A percentile compares a stretch with the other conserved stretches of the same genome.
Conservation (phyloP, 2,797 vertebrate species). For the Phalloptychus januarius region DNA sequence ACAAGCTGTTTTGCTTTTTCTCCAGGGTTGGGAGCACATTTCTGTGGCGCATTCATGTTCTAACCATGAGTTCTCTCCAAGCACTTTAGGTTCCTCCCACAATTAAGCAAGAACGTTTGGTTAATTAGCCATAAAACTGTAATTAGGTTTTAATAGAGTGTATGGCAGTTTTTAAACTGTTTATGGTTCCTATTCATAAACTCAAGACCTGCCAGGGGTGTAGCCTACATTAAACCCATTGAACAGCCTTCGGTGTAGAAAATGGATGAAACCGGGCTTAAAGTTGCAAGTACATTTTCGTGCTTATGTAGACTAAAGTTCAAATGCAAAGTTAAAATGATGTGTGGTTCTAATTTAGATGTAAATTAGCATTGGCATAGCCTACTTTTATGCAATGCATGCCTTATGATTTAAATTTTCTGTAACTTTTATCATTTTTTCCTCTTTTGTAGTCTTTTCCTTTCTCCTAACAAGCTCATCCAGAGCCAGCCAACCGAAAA, state of each 20-base stretch:
- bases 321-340: not conserved
- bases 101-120: not conserved
- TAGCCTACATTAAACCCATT: not conserved
- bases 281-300: not conserved
- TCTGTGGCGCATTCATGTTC: not conserved
- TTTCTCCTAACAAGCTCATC: slow-evolving; percentile 23
- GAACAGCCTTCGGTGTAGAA: not conserved
- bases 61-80: not conserved
- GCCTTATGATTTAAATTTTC: slow-evolving; percentile 14
- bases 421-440: slow-evolving; percentile 17
- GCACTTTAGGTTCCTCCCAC: not conserved
- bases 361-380: slow-evolving; percentile 13
- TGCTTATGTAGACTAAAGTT: not conserved
- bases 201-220: not conserved
- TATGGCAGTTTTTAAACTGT: not conserved
- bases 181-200: not conserved
- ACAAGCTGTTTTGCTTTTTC: too few relatives aligned
- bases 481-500: slow-evolving; percentile 33
- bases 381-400: not conserved
- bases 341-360: not conserved
- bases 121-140: not conserved
- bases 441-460: slow-evolving; percentile 25
- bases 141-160: not conserved
- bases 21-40: not conserved
- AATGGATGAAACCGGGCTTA: not conserved